phyloP scores from a whole-genome alignment of 2,888 invertebrate species.

The Amphimallon solstitiale region DNA sequence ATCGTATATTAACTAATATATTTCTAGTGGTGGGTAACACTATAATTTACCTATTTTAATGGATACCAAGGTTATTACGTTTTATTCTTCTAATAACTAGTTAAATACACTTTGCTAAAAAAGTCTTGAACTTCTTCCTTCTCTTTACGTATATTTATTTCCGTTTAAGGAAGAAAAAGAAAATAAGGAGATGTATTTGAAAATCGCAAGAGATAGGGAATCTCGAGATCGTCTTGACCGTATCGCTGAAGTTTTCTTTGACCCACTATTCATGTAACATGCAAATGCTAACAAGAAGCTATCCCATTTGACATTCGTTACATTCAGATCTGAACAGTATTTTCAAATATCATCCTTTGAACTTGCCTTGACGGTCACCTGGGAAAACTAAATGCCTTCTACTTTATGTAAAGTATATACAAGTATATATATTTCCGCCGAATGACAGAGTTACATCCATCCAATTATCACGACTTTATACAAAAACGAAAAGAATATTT shows the following conservation, averaged over 20 bases:
- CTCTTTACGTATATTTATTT: not conserved
- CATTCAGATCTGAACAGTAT: conserved; percentile 16
- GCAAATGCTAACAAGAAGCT: conserved; percentile 32
- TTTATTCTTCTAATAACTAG: too few relatives aligned
- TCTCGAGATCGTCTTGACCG: conserved; percentile 29
- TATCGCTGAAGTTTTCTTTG: conserved; percentile 23
- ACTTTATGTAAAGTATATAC: conserved; percentile 7
- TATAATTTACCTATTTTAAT: too few relatives aligned
- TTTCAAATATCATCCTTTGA: conserved; percentile 18
- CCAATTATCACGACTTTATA: not conserved
- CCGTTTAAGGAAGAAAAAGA: not conserved
- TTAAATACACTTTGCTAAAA: too few relatives aligned
- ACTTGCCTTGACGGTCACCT: not conserved
- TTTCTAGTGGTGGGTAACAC: too few relatives aligned
- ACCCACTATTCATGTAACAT: conserved; percentile 25
- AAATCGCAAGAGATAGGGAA: conserved; percentile 15
- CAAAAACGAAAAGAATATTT: too few relatives aligned
- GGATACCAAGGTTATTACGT: too few relatives aligned
- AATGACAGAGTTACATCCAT: not conserved
- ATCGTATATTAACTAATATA: too few relatives aligned
- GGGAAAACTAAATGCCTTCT: conserved; percentile 16
- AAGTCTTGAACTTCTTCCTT: not conserved
- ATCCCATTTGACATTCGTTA: conserved; percentile 27
- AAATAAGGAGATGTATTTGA: conserved; percentile 12
- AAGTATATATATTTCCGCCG: not conserved